phyloP scores from a whole-genome alignment of 2,888 invertebrate genomes.

The Hirtodrosophila cameraria region DNA sequence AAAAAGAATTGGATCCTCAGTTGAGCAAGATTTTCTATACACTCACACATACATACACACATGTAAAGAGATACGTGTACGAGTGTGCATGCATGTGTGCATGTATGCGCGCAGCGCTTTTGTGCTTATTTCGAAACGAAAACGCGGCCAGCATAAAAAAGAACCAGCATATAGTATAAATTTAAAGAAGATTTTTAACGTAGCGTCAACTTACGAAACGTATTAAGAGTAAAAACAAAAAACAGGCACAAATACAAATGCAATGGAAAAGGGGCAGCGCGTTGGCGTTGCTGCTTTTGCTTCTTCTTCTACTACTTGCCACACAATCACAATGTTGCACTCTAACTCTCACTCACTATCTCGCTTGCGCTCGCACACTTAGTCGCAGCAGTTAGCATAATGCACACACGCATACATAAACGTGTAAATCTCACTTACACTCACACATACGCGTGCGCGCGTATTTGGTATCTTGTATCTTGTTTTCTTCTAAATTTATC shows the following conservation, averaged over 20 bases:
- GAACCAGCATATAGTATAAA: constrained; percentile 20
- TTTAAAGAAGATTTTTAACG: constrained; percentile 49
- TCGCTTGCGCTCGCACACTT: constrained; percentile 52
- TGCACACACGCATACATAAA: constrained; percentile 52
- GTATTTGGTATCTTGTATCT: constrained; percentile 56
- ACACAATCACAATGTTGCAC: constrained; percentile 64
- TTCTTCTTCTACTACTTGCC: constrained; percentile 50
- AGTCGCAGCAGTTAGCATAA: constrained; percentile 64
- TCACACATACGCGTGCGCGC: constrained; percentile 33
- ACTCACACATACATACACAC: not conserved
- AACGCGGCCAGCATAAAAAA: constrained; percentile 38
- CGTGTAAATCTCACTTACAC: constrained; percentile 56
- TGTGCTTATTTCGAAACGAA: constrained; percentile 57
- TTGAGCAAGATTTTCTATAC: constrained; percentile 46
- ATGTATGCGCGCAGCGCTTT: constrained; percentile 23
- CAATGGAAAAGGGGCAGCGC: constrained; percentile 54
- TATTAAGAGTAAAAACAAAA: constrained; percentile 52
- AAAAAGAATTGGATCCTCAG: constrained; percentile 43
- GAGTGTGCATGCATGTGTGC: constrained; percentile 12
- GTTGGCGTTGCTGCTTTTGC: constrained; percentile 44
- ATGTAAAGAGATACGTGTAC: constrained; percentile 13
- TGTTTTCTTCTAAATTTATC: constrained; percentile 58
- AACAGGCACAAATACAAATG: constrained; percentile 30
- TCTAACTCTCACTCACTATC: constrained; percentile 60
- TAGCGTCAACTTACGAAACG: constrained; percentile 54